A percentile compares a stretch with the other conserved stretches of the same genome.
These are phyloP conservation scores for Tipula lateralis DNA, from an alignment of 2,888 invertebrate genomes.

Conservation along the genomic window DNA sequence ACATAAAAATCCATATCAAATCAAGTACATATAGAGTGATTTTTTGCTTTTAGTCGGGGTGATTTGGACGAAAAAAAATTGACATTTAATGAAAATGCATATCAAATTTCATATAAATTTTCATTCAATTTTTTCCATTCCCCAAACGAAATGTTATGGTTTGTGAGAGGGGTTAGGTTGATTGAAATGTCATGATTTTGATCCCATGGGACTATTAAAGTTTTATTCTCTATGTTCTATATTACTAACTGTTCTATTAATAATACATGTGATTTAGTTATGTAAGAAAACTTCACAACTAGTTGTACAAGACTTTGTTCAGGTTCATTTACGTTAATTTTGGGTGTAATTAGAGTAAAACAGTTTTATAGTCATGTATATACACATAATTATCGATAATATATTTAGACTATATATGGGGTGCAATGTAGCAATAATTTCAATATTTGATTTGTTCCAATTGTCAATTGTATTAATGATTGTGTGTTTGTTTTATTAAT, in stretches of 20 bases:
- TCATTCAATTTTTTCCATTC: constrained; percentile 2
- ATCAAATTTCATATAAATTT: constrained; percentile 11
- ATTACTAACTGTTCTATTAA: neutral
- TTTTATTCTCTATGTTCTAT: neutral
- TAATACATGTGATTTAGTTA: neutral
- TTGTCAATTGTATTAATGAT: neutral
- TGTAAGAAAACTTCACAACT: neutral
- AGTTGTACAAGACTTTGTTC: neutral
- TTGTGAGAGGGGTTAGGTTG: constrained; percentile 7
- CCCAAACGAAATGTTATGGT: neutral
- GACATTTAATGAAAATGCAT: constrained; percentile 15
- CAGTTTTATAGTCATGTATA: neutral
- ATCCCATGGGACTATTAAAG: constrained; percentile 16
- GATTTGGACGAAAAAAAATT: constrained; percentile 7
- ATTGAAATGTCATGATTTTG: constrained; percentile 28
- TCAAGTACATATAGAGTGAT: constrained; percentile 2
- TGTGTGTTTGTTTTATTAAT: neutral
- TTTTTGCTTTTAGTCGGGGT: neutral
- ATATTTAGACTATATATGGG: too few species aligned
- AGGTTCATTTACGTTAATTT: neutral
- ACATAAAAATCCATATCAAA: constrained; percentile 3
- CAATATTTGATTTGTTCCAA: neutral
- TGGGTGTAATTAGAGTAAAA: neutral
- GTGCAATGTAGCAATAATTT: neutral
- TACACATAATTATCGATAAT: neutral